Percentiles rank a stretch among this genome's conserved stretches.
Evolutionary conservation across 2,113 vertebrate species (phyloP).

Genomic region (Apteryx owenii): DNA sequence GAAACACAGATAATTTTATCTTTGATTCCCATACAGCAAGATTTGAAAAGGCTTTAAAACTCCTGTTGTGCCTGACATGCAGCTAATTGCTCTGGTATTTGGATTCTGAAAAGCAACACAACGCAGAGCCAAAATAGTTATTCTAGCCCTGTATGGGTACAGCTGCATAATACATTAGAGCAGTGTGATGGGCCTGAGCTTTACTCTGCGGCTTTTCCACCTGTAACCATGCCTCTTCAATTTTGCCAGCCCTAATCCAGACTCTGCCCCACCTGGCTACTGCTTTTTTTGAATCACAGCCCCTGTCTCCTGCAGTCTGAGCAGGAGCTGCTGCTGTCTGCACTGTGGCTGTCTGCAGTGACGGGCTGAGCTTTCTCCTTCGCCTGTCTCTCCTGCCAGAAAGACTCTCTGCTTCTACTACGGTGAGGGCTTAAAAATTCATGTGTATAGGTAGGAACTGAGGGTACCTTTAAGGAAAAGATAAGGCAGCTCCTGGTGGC

Average conservation of each 20-base stretch:
- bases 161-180: background rate
- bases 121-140: background rate
- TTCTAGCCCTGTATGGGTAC: background rate
- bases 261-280: background rate
- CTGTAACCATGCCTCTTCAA: background rate
- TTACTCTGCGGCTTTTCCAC: background rate
- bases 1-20: background rate
- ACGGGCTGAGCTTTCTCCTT: background rate
- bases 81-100: background rate
- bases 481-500: background rate
- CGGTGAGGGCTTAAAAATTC: background rate
- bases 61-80: background rate
- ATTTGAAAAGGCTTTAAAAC: background rate
- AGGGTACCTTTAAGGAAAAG: background rate
- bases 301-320: background rate
- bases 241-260: background rate
- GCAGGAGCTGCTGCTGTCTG: background rate
- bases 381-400: background rate
- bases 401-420: background rate
- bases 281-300: background rate
- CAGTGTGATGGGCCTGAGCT: background rate
- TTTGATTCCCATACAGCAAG: background rate
- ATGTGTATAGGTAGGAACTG: background rate
- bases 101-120: background rate
- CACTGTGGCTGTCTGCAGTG: background rate